Conservation (phyloP, 2,888 invertebrate genomes). For the Steinernema hermaphroditum region DNA sequence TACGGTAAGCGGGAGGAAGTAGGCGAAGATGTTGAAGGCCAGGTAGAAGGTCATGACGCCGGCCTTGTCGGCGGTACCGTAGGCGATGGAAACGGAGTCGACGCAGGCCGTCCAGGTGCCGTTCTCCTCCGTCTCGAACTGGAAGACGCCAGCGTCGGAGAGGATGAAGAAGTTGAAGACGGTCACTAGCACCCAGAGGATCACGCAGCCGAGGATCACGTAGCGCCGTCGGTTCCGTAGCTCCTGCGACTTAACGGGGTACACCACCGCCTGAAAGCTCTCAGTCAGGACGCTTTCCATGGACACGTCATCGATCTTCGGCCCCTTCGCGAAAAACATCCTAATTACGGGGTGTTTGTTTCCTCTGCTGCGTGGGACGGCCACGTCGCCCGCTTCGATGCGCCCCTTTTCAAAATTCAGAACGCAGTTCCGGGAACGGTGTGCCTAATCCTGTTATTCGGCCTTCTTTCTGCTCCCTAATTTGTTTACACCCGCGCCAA, state of each 20-base stretch:
- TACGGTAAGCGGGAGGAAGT: slow-evolving; percentile 80
- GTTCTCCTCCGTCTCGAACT: slow-evolving; percentile 26
- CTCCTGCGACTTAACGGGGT: slow-evolving; percentile 19
- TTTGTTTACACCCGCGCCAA: too few species aligned
- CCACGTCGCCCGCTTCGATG: too few species aligned
- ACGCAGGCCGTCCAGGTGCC: slow-evolving; percentile 46
- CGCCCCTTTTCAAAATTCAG: too few species aligned
- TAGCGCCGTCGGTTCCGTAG: slow-evolving; percentile 22
- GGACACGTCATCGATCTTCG: too few species aligned
- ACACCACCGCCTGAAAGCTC: slow-evolving; percentile 22
- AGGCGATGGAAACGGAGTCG: slow-evolving; percentile 47
- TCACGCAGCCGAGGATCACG: slow-evolving; percentile 15
- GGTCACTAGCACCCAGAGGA: slow-evolving; percentile 24
- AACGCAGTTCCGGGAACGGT: too few species aligned
- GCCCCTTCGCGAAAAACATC: too few species aligned
- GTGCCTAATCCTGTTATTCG: too few species aligned
- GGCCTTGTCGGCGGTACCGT: slow-evolving; percentile 24
- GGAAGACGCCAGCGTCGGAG: slow-evolving; percentile 28
- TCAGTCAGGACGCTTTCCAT: too few species aligned
- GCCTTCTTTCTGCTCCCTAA: too few species aligned
- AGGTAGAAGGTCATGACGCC: slow-evolving; percentile 69
- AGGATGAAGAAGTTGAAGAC: slow-evolving; percentile 29
- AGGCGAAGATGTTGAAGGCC: slow-evolving; percentile 82
- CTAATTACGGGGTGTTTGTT: too few species aligned
- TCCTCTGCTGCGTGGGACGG: too few species aligned